phyloP scores from a whole-genome alignment of 2,797 vertebrate species.

The Alcedo atthis region DNA sequence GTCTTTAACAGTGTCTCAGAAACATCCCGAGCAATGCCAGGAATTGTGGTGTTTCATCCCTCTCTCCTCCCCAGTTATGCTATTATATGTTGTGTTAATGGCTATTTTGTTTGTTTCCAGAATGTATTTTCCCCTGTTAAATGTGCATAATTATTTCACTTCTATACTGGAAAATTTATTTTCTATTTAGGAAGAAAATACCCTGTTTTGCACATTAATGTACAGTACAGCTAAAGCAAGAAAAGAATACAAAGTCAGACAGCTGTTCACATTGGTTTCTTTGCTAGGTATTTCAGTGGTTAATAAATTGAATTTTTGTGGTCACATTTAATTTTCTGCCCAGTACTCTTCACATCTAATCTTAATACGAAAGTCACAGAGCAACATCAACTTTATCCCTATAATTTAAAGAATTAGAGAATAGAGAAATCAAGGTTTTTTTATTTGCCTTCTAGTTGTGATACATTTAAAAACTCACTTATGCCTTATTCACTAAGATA shows the following conservation, averaged over 20 bases:
- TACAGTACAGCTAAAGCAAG: neutral
- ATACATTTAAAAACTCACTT: neutral
- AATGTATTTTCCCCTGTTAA: neutral
- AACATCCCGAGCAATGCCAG: neutral
- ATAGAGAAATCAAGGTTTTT: neutral
- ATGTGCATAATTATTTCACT: neutral
- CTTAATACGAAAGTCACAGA: neutral
- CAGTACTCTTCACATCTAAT: neutral
- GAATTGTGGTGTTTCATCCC: neutral
- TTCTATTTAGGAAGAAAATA: neutral
- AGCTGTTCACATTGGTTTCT: neutral
- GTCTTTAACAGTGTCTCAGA: constrained; percentile 12
- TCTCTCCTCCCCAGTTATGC: neutral
- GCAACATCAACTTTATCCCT: neutral
- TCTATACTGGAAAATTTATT: neutral
- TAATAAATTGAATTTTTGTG: neutral
- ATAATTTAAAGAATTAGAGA: neutral
- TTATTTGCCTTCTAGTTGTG: neutral
- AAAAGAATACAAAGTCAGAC: neutral
- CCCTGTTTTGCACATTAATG: neutral
- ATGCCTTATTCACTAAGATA: neutral
- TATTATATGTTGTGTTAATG: neutral
- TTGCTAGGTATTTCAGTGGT: neutral
- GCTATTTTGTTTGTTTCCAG: neutral
- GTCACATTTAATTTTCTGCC: neutral